Base-by-base conservation (phyloP, 2,797 vertebrate species). In the Crenichthys baileyi region DNA sequence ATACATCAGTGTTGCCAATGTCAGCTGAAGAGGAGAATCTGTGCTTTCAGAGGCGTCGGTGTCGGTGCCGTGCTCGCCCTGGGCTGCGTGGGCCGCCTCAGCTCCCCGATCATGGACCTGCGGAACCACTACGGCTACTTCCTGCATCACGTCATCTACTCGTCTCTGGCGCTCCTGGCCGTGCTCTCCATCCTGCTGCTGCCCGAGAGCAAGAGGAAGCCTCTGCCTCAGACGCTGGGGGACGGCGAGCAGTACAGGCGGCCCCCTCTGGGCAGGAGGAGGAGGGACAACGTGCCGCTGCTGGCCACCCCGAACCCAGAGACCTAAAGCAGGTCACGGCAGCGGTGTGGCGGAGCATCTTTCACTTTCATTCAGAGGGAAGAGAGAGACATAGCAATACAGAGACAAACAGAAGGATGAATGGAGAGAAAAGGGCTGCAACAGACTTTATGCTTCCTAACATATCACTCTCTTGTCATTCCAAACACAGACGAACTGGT, bases 121-220 rank as follows among this genome's bases (percentile, higher is more conserved):
- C 95, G 96, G 73, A 97, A 97, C 86, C 96, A 97, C 90, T 97
- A 97, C 0, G 97, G 97, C 76, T 97, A 97, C 90, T 98, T 97
- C 93, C 94, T 98, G 76, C 96, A 97, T 89, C 97, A 97, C 3
- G 96, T 96, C 79, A 94, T 96, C 72, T 95, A 97, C 93, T 97
- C 97, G 0, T 97, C 97, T 36, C 94, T 97, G 77, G 97, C 96
- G 24, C 95, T 98, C 78, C 92, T 98, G 77, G 97, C 96, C 29
- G 96, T 97, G 44, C 95, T 98, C 24, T 97, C 97, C 93, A 96
- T 98, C 75, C 95, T 98, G 93, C 95, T 98, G 79, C 95, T 97
- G 78, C 97, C 97, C 0, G 97, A 98, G 91, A 98, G 97, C 95
- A 97, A 97, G 91, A 96, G 97, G 89, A 97, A 97, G 92, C 93